These are phyloP conservation scores for Gandaritis pyraliata DNA, from an alignment of 2,888 invertebrate genomes.

Conservation along the genomic window DNA sequence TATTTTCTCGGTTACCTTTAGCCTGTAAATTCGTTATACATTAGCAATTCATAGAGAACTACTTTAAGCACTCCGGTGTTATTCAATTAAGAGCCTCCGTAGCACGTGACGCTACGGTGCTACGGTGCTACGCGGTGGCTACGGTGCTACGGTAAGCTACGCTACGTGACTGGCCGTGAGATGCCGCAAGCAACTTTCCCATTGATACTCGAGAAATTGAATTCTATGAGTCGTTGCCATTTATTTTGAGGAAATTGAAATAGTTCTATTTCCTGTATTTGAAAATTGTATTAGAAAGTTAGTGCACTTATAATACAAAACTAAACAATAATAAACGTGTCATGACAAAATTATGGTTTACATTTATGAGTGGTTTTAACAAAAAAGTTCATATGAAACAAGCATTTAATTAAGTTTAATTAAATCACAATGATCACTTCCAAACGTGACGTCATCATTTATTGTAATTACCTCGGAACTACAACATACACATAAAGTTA, in stretches of 20 bases:
- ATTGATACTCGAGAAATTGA: constrained; percentile 34
- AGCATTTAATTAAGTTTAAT: too few relatives aligned
- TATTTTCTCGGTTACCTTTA: too few relatives aligned
- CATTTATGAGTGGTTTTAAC: too few relatives aligned
- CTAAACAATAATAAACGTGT: too few relatives aligned
- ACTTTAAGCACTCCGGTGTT: constrained; percentile 58
- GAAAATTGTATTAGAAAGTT: constrained; percentile 2
- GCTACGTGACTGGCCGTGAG: constrained; percentile 47
- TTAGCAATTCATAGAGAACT: constrained; percentile 41
- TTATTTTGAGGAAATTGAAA: constrained; percentile 31
- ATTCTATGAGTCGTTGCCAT: constrained; percentile 36
- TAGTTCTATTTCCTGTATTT: constrained; percentile 23
- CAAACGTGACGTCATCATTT: too few relatives aligned
- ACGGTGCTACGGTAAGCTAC: constrained; percentile 47
- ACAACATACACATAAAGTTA: constrained; percentile 26
- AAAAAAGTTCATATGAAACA: too few relatives aligned
- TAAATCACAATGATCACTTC: too few relatives aligned
- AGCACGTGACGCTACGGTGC: constrained; percentile 57
- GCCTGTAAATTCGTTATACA: constrained; percentile 1
- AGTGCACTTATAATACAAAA: background rate
- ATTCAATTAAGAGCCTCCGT: constrained; percentile 68
- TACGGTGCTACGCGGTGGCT: constrained; percentile 47
- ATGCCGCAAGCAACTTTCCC: constrained; percentile 21
- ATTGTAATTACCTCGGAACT: constrained; percentile 2
- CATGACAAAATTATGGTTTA: too few relatives aligned